Percentiles rank a stretch among this genome's conserved stretches.
Evolutionary conservation across 2,888 invertebrate genomes (phyloP).

Genomic region (Syrista parreyssii): DNA sequence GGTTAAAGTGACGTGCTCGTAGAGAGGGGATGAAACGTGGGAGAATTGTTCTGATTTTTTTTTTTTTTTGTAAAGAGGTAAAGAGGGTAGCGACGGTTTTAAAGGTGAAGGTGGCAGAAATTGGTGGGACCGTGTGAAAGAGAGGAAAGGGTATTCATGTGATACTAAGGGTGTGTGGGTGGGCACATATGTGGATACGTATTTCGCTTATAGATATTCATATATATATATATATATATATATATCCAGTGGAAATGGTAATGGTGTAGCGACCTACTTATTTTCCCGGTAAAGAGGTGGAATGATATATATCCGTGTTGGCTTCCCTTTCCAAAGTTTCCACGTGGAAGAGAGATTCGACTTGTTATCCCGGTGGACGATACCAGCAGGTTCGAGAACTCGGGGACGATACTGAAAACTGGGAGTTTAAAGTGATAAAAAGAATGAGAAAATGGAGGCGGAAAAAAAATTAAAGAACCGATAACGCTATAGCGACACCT

Average conservation of each 20-base stretch:
- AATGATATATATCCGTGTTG: constrained; percentile 34
- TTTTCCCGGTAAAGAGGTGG: constrained; percentile 29
- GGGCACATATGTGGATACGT: not conserved
- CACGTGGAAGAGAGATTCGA: not conserved
- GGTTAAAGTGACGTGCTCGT: not conserved
- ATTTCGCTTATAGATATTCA: not conserved
- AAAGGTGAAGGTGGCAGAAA: not conserved
- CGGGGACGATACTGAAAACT: constrained; percentile 19
- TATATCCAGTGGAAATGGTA: constrained; percentile 38
- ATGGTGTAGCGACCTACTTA: constrained; percentile 43
- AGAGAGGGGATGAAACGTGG: not conserved
- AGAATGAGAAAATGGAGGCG: constrained; percentile 26
- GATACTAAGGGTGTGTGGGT: not conserved
- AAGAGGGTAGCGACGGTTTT: not conserved
- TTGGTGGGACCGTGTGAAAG: constrained; percentile 2
- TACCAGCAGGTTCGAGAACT: constrained; percentile 20
- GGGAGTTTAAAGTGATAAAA: constrained; percentile 39
- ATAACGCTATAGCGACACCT: constrained; percentile 15
- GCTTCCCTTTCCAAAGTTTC: not conserved
- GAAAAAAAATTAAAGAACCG: constrained; percentile 25
- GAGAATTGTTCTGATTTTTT: not conserved
- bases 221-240: not conserved
- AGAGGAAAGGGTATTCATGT: constrained; percentile 3
- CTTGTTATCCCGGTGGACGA: constrained; percentile 12
- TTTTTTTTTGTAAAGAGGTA: not conserved